Evolutionary conservation across 2,113 vertebrate species (phyloP).

Genomic region (Tangachromis dhanisi): DNA sequence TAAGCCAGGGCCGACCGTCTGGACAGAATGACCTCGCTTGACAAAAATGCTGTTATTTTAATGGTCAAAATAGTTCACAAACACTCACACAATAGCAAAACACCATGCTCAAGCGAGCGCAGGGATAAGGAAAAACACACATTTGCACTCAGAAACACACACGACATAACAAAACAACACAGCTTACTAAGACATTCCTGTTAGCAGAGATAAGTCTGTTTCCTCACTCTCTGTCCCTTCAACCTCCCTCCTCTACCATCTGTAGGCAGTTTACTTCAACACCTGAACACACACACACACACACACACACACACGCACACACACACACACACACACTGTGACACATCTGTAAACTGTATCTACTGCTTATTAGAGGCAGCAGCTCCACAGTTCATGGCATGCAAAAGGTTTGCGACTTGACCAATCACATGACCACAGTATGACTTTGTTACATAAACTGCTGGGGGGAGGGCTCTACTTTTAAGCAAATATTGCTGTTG

Average conservation of each 20-base stretch:
- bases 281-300: background rate
- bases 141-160: background rate
- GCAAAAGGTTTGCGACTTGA: background rate
- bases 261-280: conserved; percentile 9
- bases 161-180: background rate
- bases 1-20: background rate
- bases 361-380: background rate
- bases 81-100: background rate
- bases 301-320: background rate
- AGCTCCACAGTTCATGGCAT: background rate
- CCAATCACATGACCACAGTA: background rate
- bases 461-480: background rate
- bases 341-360: background rate
- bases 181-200: background rate
- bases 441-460: background rate
- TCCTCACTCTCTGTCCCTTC: background rate
- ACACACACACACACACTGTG: background rate
- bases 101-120: background rate
- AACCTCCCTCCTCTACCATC: background rate
- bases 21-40: background rate
- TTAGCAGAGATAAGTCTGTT: background rate
- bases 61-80: background rate
- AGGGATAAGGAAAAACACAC: background rate
- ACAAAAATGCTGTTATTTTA: background rate
- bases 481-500: background rate